Evolutionary conservation across 2,888 invertebrate genomes (phyloP).

Genomic region (Sycophila texana): DNA sequence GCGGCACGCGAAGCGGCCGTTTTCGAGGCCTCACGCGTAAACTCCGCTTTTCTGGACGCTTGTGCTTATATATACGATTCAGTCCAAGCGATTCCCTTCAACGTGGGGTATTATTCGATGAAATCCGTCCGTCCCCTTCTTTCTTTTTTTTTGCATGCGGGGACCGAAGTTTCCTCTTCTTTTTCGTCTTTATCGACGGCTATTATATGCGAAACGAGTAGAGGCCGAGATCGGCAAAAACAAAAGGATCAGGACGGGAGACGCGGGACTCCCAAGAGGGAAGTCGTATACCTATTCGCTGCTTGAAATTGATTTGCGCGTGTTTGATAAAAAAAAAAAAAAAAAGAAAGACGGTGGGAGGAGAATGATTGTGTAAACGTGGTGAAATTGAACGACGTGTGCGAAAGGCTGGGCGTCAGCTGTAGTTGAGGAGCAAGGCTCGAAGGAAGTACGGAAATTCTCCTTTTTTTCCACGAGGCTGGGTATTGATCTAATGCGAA

Average conservation of each 20-base stretch:
- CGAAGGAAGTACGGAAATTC: constrained; percentile 16
- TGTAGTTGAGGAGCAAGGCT: constrained; percentile 1
- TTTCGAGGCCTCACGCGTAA: constrained; percentile 7
- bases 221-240: neutral
- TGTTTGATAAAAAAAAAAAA: constrained; percentile 5
- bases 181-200: neutral
- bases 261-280: constrained; percentile 4
- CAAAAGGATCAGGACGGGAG: constrained; percentile 16
- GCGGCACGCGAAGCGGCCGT: constrained; percentile 42
- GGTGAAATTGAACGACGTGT: constrained; percentile 4
- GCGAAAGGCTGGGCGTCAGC: too few relatives aligned
- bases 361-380: constrained; percentile 22
- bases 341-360: neutral
- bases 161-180: constrained; percentile 10
- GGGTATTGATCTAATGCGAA: constrained; percentile 18
- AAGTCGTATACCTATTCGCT: neutral
- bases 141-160: neutral
- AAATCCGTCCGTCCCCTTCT: constrained; percentile 5
- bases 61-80: constrained; percentile 1
- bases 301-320: too few relatives aligned
- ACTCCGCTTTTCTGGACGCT: neutral
- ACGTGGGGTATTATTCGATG: constrained; percentile 50
- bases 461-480: constrained; percentile 6
- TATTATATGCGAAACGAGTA: constrained; percentile 50
- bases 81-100: neutral